Percentiles rank a stretch among this genome's conserved stretches.
Conservation (phyloP, 2,888 invertebrate species). For the Sesia bembeciformis region DNA sequence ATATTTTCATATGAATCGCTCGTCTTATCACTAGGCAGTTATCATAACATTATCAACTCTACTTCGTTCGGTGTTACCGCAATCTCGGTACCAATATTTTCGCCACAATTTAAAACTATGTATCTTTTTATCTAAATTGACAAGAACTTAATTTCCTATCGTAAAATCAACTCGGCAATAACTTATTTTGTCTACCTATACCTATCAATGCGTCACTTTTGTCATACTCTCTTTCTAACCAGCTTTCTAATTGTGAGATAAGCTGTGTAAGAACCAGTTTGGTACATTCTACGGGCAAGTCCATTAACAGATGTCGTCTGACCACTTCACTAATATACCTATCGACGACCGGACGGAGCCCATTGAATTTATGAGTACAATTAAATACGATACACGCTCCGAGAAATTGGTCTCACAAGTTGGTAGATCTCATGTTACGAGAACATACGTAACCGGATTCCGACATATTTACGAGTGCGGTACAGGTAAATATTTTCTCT, state of each 20-base stretch:
- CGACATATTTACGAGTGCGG: background rate
- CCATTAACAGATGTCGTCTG: constrained; percentile 30
- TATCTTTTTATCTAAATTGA: background rate
- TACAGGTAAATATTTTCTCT: background rate
- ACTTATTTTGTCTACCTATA: constrained; percentile 15
- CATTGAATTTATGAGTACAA: constrained; percentile 31
- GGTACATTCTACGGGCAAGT: constrained; percentile 12
- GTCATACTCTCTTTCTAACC: constrained; percentile 23
- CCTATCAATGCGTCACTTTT: constrained; percentile 37
- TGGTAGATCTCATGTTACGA: constrained; percentile 21
- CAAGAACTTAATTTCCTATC: background rate
- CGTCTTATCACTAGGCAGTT: background rate
- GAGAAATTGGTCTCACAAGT: constrained; percentile 15
- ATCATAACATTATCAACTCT: background rate
- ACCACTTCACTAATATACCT: constrained; percentile 17
- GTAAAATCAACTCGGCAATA: background rate
- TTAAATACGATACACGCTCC: constrained; percentile 21
- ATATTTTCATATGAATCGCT: background rate
- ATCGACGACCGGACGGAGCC: constrained; percentile 20
- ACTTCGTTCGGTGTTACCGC: background rate
- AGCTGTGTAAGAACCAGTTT: constrained; percentile 28
- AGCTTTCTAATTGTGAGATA: constrained; percentile 48
- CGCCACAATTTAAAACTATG: background rate
- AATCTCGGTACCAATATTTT: background rate
- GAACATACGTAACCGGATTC: constrained; percentile 21